Evolutionary conservation across 2,888 invertebrate species (phyloP), one percentile per base, ranked within the genome.

Genomic region (Torymus texanus): DNA sequence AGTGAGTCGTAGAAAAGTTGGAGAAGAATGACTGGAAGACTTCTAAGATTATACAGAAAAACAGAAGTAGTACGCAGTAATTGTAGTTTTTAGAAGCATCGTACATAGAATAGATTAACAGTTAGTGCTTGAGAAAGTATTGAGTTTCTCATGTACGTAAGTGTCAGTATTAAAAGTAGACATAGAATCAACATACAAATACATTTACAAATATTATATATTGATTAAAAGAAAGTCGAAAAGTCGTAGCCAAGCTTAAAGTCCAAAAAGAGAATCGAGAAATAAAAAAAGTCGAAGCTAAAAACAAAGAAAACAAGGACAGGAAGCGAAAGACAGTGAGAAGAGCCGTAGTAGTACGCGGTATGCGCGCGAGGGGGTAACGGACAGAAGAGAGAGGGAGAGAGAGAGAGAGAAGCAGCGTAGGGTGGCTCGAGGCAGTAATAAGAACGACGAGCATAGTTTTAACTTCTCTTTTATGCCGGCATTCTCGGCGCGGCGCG

Each of bases 371-470:
- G 55, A 55, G 53, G 66, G 51, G 12, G 51, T 18, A 58, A 50
- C 10, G 68, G 13, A 29, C 29, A 29, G 59, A 29, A 67, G 55
- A 16, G 2, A 74, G 61, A 13, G 58, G 21, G 24, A 72, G 78
- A 53, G 66, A 58, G 78, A 41, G 41, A 41, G 70, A 79, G 79
- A 73, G 53, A 51, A 82, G 8, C 41, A 41, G 41, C 41, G 41
- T 41, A 84, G 87, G 87, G 85, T 87, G 86, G 89, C 89, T 89
- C 86, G 83, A 86, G 89, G 89, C 88, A 86, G 89, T 89, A 90
- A 90, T 90, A 89, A 90, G 90, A 89, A 89, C 90, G 89, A 89
- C 88, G 87, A 81, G 89, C 89, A 90, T 90, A 90, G 88, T 90
- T 90, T 90, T 89, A 89, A 90, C 89, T 89, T 89, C 88, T 88